These are phyloP conservation scores for Melanotaenia trifasciata DNA, from an alignment of 2,797 vertebrate genomes.

Conservation along the genomic window DNA sequence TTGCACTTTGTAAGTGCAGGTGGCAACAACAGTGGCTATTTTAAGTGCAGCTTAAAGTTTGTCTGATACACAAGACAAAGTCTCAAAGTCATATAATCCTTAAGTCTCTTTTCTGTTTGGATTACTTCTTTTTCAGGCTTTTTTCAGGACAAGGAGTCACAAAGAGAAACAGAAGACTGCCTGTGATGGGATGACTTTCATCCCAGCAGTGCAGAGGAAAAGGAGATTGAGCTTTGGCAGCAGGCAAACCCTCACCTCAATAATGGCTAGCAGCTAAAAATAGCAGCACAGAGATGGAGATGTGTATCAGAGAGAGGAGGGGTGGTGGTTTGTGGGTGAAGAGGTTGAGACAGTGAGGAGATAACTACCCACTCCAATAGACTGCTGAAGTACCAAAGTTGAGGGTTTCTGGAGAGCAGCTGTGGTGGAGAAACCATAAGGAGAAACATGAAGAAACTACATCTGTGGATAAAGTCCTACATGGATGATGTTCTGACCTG, in stretches of 20 bases:
- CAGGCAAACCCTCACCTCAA: conserved; percentile 54
- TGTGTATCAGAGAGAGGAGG: conserved; percentile 32
- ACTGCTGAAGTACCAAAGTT: conserved; percentile 11
- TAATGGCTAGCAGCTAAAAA: conserved; percentile 69
- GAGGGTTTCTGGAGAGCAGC: neutral
- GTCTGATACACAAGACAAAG: neutral
- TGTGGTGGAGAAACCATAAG: neutral
- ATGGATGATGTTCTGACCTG: conserved; percentile 3
- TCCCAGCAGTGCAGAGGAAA: conserved; percentile 19
- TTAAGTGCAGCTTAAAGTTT: neutral
- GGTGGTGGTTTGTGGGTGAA: conserved; percentile 27
- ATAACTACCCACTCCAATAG: conserved; percentile 12
- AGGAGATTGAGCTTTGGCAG: conserved; percentile 35
- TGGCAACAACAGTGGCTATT: too few relatives aligned
- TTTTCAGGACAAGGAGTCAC: neutral
- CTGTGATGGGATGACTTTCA: conserved; percentile 41
- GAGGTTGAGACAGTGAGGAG: conserved; percentile 24
- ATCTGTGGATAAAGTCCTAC: neutral
- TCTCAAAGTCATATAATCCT: neutral
- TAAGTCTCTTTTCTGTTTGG: neutral
- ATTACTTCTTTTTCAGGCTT: too few relatives aligned
- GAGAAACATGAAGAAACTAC: neutral
- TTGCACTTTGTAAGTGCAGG: too few relatives aligned
- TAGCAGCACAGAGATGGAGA: conserved; percentile 57
- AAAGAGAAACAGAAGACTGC: conserved; percentile 18